These are phyloP conservation scores for Drosophila pseudoananassae DNA, from an alignment of 1,140 invertebrate genomes.

Conservation along the genomic window DNA sequence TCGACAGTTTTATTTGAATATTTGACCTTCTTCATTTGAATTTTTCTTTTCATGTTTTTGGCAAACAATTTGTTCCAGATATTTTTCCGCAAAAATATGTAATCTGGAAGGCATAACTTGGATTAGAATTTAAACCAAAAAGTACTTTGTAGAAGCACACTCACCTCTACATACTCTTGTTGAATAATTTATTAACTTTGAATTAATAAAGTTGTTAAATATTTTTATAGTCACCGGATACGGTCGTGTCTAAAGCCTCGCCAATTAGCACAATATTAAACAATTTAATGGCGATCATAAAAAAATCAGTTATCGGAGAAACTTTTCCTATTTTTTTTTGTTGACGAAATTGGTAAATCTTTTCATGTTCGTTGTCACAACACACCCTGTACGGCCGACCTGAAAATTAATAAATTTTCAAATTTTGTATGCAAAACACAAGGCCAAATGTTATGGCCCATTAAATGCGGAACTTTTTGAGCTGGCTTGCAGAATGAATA, in stretches of 20 bases:
- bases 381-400: conserved; percentile 47
- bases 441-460: conserved; percentile 56
- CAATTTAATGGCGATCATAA: conserved; percentile 59
- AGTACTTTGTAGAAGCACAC: too few species aligned
- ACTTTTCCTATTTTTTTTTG: conserved; percentile 51
- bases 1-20: conserved; percentile 45
- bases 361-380: conserved; percentile 48
- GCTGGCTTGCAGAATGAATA: conserved; percentile 20
- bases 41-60: conserved; percentile 11
- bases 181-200: neutral
- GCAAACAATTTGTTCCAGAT: neutral
- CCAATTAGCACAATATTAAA: conserved; percentile 68
- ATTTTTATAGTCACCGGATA: conserved; percentile 61
- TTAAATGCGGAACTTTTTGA: conserved; percentile 66
- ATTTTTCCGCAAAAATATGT: neutral
- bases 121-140: neutral
- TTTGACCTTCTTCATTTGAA: conserved; percentile 44
- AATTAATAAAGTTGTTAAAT: conserved; percentile 31
- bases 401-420: conserved; percentile 33
- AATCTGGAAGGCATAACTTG: neutral
- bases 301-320: conserved; percentile 41
- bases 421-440: conserved; percentile 26
- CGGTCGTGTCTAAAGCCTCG: conserved; percentile 39
- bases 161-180: neutral
- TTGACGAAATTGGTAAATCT: conserved; percentile 12